Conservation (phyloP, 2,888 invertebrate species). For the Apamea anceps region DNA sequence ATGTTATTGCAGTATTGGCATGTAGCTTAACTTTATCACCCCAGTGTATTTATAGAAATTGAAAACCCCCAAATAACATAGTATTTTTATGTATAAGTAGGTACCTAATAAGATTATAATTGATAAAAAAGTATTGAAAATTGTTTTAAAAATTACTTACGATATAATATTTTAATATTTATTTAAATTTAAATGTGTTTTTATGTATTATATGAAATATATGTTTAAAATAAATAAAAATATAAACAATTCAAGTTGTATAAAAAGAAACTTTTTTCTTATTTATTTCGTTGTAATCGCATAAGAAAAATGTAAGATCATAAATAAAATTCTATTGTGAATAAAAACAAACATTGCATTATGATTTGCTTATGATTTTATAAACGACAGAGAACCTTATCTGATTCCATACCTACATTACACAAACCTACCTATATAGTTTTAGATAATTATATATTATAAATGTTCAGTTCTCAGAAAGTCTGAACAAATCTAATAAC, state of each 20-base stretch:
- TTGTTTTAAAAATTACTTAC: background rate
- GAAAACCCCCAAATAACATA: background rate
- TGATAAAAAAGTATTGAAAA: background rate
- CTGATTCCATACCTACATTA: background rate
- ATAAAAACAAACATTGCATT: constrained; percentile 22
- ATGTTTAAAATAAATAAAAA: background rate
- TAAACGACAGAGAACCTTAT: background rate
- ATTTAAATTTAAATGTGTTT: background rate
- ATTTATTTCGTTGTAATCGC: background rate
- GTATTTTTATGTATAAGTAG: background rate
- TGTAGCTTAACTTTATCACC: background rate
- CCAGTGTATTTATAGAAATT: background rate
- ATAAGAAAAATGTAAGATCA: constrained; percentile 8
- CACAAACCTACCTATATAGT: background rate
- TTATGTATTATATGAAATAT: background rate
- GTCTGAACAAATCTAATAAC: background rate
- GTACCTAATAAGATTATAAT: background rate
- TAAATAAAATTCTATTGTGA: constrained; percentile 24
- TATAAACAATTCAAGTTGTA: background rate
- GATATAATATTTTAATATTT: background rate
- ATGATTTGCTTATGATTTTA: constrained; percentile 8
- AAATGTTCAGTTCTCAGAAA: constrained; percentile 24
- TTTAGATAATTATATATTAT: background rate
- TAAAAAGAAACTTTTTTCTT: background rate
- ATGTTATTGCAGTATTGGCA: constrained; percentile 1